Conservation (phyloP, 1,140 invertebrate species). For the Neodiprion pinetum region DNA sequence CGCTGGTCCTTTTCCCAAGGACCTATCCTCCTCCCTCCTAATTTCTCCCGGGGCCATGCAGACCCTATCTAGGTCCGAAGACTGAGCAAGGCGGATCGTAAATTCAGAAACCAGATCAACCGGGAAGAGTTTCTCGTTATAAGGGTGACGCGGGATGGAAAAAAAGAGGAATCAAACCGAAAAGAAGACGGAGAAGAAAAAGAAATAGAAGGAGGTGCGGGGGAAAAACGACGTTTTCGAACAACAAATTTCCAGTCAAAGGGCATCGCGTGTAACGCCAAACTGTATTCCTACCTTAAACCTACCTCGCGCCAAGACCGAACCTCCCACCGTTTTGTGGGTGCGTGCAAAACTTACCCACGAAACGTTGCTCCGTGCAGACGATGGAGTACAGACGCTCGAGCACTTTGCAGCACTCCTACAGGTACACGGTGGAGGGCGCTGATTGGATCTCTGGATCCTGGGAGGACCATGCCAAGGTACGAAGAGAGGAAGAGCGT, state of each 20-base stretch:
- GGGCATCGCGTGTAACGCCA: too few species aligned
- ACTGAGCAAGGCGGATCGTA: background rate
- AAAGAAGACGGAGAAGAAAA: slow-evolving; percentile 6
- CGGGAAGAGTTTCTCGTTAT: slow-evolving; percentile 5
- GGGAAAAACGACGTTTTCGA: background rate
- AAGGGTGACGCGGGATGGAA: background rate
- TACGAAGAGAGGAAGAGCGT: background rate
- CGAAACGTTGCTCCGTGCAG: too few species aligned
- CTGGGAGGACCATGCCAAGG: slow-evolving; percentile 30
- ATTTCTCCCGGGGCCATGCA: background rate
- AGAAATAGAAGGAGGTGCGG: background rate
- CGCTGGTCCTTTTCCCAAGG: background rate
- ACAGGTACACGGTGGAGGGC: background rate
- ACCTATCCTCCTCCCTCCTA: background rate
- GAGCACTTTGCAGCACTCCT: too few species aligned
- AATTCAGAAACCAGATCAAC: background rate
- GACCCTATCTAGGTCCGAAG: background rate
- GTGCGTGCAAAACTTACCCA: too few species aligned
- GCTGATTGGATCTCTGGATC: slow-evolving; percentile 55
- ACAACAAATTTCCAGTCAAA: background rate
- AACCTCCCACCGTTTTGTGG: too few species aligned
- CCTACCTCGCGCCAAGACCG: too few species aligned
- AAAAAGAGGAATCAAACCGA: slow-evolving; percentile 15
- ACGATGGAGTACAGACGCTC: too few species aligned
- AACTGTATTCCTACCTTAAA: too few species aligned